These are phyloP conservation scores for Pegoplata infirma DNA, from an alignment of 2,888 invertebrate genomes.

Conservation along the genomic window DNA sequence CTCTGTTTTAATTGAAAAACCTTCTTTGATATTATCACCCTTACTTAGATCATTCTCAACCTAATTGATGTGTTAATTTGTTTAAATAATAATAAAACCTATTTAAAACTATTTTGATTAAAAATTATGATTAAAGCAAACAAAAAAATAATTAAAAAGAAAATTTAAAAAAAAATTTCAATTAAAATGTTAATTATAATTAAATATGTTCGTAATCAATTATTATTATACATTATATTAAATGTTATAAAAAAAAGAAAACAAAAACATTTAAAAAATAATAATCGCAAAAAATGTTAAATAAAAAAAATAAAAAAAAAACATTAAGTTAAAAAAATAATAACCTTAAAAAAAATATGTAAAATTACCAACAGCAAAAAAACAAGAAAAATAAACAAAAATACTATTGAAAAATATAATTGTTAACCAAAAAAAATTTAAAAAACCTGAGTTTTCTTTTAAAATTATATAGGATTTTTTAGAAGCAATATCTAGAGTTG, in stretches of 20 bases:
- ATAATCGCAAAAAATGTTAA: conserved; percentile 50
- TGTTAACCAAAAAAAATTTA: conserved; percentile 74
- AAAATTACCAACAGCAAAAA: conserved; percentile 65
- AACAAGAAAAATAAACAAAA: conserved; percentile 64
- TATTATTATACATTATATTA: conserved; percentile 56
- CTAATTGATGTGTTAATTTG: neutral
- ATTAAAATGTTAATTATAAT: conserved; percentile 36
- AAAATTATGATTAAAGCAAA: no score
- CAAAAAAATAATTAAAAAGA: no score
- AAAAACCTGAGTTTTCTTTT: conserved; percentile 9
- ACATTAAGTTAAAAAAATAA: no score
- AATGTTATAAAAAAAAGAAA: conserved; percentile 54
- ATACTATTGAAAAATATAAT: conserved; percentile 77
- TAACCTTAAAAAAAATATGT: conserved; percentile 58
- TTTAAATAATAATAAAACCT: no score
- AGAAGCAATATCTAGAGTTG: no score
- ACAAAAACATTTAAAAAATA: conserved; percentile 28
- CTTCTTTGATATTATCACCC: no score
- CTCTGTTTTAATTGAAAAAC: no score
- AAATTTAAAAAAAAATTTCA: conserved; percentile 10
- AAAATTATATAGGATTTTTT: neutral
- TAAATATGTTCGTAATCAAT: conserved; percentile 56
- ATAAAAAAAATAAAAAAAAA: conserved; percentile 32
- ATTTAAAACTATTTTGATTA: no score
- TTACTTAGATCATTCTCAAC: no score